Percentiles rank a stretch among this genome's conserved stretches.
These are phyloP conservation scores for Catalaphyllia jardinei DNA, from an alignment of 64 coral and sea anemone genomes.

Conservation along the genomic window DNA sequence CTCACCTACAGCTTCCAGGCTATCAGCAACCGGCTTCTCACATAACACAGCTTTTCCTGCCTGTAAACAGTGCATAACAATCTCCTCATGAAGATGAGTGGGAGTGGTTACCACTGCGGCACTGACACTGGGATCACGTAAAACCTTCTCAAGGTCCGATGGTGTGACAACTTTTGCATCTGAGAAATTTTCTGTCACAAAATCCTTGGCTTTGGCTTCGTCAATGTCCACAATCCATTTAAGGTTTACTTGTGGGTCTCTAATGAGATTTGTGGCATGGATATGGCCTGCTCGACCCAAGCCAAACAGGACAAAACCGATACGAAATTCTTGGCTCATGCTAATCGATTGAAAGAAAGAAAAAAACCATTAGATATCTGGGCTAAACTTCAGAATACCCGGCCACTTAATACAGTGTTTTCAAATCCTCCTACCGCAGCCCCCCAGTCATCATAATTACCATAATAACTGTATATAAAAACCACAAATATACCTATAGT, in stretches of 20 bases:
- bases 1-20: constrained; percentile 70
- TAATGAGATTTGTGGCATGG: constrained; percentile 61
- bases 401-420: too few relatives aligned
- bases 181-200: constrained; percentile 41
- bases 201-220: constrained; percentile 59
- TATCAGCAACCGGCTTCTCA: constrained; percentile 86
- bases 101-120: constrained; percentile 82
- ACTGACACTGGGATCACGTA: constrained; percentile 51
- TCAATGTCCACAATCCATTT: constrained; percentile 89
- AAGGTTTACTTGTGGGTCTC: constrained; percentile 55
- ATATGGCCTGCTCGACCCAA: constrained; percentile 82
- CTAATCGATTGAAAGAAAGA: neutral
- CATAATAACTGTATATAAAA: too few relatives aligned
- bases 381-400: too few relatives aligned
- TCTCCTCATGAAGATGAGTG: constrained; percentile 69
- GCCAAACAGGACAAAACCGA: constrained; percentile 66
- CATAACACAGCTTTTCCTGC: constrained; percentile 95
- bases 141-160: constrained; percentile 11
- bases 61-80: constrained; percentile 62
- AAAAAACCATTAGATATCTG: neutral
- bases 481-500: too few relatives aligned
- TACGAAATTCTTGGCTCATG: constrained; percentile 1
- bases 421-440: too few relatives aligned
- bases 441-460: too few relatives aligned
- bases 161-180: constrained; percentile 53